phyloP scores from a whole-genome alignment of 2,113 vertebrate species.

The Bubalus kerabau region DNA sequence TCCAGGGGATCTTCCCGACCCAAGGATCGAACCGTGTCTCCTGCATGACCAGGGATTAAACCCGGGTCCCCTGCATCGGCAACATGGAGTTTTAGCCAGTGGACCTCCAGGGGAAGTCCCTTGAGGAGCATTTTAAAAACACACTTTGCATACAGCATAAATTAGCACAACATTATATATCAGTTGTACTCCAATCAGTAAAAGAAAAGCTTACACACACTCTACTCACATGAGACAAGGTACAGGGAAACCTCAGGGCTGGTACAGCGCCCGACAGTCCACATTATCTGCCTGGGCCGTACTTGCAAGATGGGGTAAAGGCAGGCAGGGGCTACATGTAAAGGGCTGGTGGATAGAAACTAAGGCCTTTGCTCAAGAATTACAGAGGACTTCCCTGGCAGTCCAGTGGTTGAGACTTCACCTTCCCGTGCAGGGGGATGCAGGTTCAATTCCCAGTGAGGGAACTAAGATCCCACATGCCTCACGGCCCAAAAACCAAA shows the following conservation, averaged over 20 bases:
- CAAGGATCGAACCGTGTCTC: background rate
- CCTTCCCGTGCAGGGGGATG: background rate
- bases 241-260: background rate
- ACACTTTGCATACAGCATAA: background rate
- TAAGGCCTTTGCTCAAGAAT: background rate
- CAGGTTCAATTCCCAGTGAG: background rate
- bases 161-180: background rate
- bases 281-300: background rate
- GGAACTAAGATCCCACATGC: background rate
- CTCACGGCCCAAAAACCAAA: background rate
- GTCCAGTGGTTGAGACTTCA: background rate
- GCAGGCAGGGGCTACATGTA: background rate
- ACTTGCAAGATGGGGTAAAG: rapidly evolving
- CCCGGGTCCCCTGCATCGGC: background rate
- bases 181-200: background rate
- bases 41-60: background rate
- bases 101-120: background rate
- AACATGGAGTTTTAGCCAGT: background rate
- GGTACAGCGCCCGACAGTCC: rapidly evolving
- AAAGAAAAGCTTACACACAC: background rate
- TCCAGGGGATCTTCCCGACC: background rate
- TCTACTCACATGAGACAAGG: background rate
- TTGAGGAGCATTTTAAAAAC: background rate
- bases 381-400: background rate
- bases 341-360: background rate